These are phyloP conservation scores for Candidula unifasciata DNA, from an alignment of 2,888 invertebrate species.

Conservation along the genomic window DNA sequence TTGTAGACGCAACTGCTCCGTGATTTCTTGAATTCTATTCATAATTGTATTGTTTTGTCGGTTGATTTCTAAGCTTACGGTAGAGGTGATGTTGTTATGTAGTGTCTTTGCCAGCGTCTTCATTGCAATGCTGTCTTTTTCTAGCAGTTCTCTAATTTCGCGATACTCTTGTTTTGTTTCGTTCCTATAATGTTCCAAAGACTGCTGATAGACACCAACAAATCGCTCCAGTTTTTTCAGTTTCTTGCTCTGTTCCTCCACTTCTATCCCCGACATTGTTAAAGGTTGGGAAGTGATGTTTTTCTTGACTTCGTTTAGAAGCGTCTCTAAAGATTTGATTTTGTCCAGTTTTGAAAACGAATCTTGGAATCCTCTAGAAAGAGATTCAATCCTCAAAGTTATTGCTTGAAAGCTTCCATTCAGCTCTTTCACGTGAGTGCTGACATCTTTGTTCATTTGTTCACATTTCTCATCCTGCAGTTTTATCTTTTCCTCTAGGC, in stretches of 20 bases:
- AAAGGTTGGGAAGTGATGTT: slow-evolving; percentile 47
- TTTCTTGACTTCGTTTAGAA: slow-evolving; percentile 56
- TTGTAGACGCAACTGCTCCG: slow-evolving; percentile 1
- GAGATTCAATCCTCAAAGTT: slow-evolving; percentile 51
- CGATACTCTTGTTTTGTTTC: slow-evolving; percentile 55
- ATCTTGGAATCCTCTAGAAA: slow-evolving; percentile 53
- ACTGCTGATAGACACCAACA: slow-evolving; percentile 57
- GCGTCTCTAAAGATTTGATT: slow-evolving; percentile 44
- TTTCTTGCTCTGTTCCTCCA: slow-evolving; percentile 55
- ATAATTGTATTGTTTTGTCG: slow-evolving; percentile 47
- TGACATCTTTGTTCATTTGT: slow-evolving; percentile 5
- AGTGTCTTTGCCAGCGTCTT: slow-evolving; percentile 44
- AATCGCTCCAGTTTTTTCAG: slow-evolving; percentile 55
- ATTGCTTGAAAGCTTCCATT: slow-evolving; percentile 43
- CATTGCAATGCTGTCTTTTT: slow-evolving; percentile 42
- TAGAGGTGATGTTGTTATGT: slow-evolving; percentile 55
- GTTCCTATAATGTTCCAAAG: slow-evolving; percentile 61
- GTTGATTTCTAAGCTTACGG: slow-evolving; percentile 18
- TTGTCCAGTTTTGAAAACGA: slow-evolving; percentile 48
- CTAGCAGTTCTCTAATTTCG: slow-evolving; percentile 49
- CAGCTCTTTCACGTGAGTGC: slow-evolving; percentile 30
- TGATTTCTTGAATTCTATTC: slow-evolving; percentile 5
- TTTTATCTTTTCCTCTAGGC: slow-evolving; percentile 51
- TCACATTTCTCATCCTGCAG: slow-evolving; percentile 47
- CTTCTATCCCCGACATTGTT: slow-evolving; percentile 12